These are phyloP conservation scores for Mionectes olivaceus DNA, from an alignment of 2,797 vertebrate species.

Conservation along the genomic window DNA sequence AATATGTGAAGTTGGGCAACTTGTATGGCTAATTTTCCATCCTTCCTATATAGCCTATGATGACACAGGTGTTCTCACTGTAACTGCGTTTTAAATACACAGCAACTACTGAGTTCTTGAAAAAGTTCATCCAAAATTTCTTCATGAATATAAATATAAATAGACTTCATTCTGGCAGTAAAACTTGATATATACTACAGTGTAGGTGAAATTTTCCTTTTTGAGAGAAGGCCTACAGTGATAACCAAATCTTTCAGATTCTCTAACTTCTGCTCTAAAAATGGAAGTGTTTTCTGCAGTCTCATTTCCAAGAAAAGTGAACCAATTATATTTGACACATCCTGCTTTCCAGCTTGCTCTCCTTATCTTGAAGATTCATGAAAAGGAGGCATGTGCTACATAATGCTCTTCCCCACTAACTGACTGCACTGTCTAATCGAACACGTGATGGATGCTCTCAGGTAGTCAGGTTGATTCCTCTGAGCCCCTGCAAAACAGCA, in stretches of 20 bases:
- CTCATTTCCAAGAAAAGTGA: conserved; percentile 25
- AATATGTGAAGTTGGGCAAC: not conserved
- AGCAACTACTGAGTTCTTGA: not conserved
- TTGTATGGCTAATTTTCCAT: not conserved
- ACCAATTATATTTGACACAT: not conserved
- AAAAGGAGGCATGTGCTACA: not conserved
- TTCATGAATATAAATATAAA: not conserved
- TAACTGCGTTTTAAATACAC: not conserved
- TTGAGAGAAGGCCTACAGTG: not conserved
- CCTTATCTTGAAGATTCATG: not conserved
- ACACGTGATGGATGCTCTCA: not conserved
- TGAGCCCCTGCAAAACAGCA: not conserved
- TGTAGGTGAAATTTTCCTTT: conserved; percentile 5
- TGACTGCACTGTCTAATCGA: not conserved
- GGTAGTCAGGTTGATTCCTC: not conserved
- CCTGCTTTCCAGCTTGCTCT: not conserved
- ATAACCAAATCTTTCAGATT: conserved; percentile 9
- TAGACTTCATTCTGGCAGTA: not conserved
- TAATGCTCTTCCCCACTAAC: not conserved
- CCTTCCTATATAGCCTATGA: not conserved
- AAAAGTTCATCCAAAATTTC: not conserved
- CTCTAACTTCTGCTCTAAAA: not conserved
- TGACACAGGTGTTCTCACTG: not conserved
- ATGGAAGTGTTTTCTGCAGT: not conserved
- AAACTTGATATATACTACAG: not conserved